These are phyloP conservation scores for Centroberyx gerrardi DNA, from an alignment of 2,797 vertebrate genomes.

Conservation along the genomic window DNA sequence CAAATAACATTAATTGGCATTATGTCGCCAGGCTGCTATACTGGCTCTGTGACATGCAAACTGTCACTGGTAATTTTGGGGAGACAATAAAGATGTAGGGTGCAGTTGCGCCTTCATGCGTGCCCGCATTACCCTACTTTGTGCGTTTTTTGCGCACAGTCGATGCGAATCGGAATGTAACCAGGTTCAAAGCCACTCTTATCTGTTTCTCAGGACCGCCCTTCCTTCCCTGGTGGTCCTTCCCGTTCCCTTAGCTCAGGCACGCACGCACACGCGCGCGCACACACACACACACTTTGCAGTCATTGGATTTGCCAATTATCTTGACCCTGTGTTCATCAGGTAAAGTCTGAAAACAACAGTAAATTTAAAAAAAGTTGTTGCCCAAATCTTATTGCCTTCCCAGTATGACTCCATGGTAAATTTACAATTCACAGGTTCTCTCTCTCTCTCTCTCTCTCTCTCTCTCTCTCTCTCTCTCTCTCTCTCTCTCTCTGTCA, in stretches of 20 bases:
- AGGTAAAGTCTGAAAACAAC: conserved; percentile 35
- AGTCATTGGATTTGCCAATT: conserved; percentile 41
- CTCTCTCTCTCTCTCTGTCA: background rate
- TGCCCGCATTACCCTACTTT: conserved; percentile 16
- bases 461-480: too few relatives aligned
- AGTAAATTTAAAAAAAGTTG: conserved; percentile 33
- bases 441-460: background rate
- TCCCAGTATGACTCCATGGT: conserved; percentile 16
- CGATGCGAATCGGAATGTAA: conserved; percentile 45
- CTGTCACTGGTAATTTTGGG: conserved; percentile 51
- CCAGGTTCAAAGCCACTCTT: conserved; percentile 58
- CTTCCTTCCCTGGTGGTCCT: conserved; percentile 70
- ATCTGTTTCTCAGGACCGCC: conserved; percentile 45
- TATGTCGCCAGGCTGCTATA: background rate
- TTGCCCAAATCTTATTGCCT: background rate
- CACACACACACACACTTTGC: background rate
- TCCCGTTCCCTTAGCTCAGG: conserved; percentile 21
- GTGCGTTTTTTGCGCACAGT: conserved; percentile 3
- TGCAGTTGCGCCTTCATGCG: conserved; percentile 2
- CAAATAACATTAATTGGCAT: conserved; percentile 15
- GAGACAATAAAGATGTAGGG: conserved; percentile 52
- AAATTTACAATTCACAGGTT: conserved; percentile 54
- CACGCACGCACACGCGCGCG: conserved; percentile 15
- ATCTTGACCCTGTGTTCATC: conserved; percentile 32
- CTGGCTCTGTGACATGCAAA: conserved; percentile 32